Evolutionary conservation across 2,797 vertebrate species (phyloP).

Genomic region (Rhinichthys osculus): DNA sequence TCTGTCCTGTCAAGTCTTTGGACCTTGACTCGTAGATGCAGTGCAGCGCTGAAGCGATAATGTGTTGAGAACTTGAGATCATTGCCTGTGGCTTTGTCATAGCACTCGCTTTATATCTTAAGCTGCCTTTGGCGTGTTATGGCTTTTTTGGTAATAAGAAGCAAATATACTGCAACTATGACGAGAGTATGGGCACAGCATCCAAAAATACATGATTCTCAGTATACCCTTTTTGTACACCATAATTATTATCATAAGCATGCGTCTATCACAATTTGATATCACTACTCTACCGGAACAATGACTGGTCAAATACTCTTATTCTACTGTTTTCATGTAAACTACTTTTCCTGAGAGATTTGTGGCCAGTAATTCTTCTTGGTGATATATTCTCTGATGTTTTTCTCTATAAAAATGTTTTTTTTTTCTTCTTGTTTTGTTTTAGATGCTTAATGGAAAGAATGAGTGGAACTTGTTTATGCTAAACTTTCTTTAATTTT

Average conservation of each 20-base stretch:
- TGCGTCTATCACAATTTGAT: not conserved
- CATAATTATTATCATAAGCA: not conserved
- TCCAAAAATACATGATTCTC: not conserved
- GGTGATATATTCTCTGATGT: not conserved
- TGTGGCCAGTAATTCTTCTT: not conserved
- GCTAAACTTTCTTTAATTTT: not conserved
- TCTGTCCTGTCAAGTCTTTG: conserved; percentile 10
- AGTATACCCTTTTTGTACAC: not conserved
- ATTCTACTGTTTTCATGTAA: not conserved
- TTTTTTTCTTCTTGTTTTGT: too few species aligned
- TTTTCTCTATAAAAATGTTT: not conserved
- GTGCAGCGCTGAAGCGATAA: conserved; percentile 7
- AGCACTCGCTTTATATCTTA: not conserved
- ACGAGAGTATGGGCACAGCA: not conserved
- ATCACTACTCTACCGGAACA: not conserved
- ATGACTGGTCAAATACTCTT: not conserved
- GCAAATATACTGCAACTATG: not conserved
- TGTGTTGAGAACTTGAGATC: conserved; percentile 28
- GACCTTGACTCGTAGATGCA: conserved; percentile 19
- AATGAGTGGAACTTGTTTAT: not conserved
- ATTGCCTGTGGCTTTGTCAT: conserved; percentile 12
- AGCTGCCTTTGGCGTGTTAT: conserved; percentile 13
- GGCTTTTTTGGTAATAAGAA: not conserved
- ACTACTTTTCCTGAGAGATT: not conserved
- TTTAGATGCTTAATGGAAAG: not conserved